Conservation (phyloP, 2,113 vertebrate genomes). For the Felis chaus region DNA sequence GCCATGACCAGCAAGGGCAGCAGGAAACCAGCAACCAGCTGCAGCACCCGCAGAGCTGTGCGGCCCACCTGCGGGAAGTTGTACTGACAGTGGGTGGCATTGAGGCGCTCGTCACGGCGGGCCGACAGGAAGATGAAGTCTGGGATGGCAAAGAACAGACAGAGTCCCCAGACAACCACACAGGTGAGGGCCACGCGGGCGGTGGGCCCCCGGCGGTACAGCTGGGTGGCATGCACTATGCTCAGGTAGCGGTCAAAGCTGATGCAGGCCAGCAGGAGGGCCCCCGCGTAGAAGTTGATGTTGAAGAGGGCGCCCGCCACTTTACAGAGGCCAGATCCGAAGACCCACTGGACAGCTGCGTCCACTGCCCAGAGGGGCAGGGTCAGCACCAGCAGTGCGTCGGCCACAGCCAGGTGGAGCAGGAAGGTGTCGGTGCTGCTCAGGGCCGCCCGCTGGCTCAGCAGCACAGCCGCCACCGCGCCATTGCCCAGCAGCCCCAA, state of each 20-base stretch:
- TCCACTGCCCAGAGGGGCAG: slow-evolving; percentile 90
- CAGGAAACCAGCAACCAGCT: slow-evolving; percentile 87
- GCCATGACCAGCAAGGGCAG: slow-evolving; percentile 87
- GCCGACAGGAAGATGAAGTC: slow-evolving; percentile 85
- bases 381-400: slow-evolving; percentile 88
- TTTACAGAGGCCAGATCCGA: slow-evolving; percentile 86
- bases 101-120: not conserved
- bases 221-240: slow-evolving; percentile 91
- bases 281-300: slow-evolving; percentile 93
- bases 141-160: slow-evolving; percentile 87
- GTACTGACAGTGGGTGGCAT: slow-evolving; percentile 78
- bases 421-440: slow-evolving; percentile 91
- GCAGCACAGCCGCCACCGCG: slow-evolving; percentile 85
- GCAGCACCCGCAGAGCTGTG: slow-evolving; percentile 77
- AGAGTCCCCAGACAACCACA: slow-evolving; percentile 86
- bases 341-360: slow-evolving; percentile 84
- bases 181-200: slow-evolving; percentile 82
- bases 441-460: slow-evolving; percentile 80
- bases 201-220: slow-evolving; percentile 88
- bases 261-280: slow-evolving; percentile 92
- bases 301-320: slow-evolving; percentile 87
- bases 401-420: slow-evolving; percentile 89
- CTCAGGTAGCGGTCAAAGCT: slow-evolving; percentile 93
- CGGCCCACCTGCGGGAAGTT: slow-evolving; percentile 72
- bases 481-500: slow-evolving; percentile 90